These are phyloP conservation scores for Lycaon pictus DNA, from an alignment of 2,113 vertebrate species.

Conservation along the genomic window DNA sequence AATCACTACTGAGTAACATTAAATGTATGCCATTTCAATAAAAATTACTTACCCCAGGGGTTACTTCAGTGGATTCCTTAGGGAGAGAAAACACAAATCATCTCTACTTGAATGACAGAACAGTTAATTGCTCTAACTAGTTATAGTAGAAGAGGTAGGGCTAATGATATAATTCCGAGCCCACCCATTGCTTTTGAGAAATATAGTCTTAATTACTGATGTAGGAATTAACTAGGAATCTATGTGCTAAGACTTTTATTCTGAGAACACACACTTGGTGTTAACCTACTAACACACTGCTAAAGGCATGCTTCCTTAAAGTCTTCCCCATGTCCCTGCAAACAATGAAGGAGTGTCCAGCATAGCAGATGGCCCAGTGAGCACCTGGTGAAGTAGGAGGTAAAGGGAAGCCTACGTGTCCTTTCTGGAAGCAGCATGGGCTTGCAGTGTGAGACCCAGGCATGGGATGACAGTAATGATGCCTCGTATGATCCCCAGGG, in stretches of 20 bases:
- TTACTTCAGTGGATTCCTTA: background rate
- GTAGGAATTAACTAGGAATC: background rate
- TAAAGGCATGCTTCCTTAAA: background rate
- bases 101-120: background rate
- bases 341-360: background rate
- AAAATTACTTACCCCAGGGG: background rate
- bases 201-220: background rate
- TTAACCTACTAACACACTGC: background rate
- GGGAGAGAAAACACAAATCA: background rate
- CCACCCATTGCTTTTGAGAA: background rate
- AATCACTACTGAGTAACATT: background rate
- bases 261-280: background rate
- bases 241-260: background rate
- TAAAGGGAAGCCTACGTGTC: background rate
- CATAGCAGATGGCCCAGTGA: background rate
- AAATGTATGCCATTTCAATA: background rate
- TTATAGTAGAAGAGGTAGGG: background rate
- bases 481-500: background rate
- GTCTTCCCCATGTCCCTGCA: background rate
- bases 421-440: background rate
- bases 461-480: background rate
- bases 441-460: background rate
- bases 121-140: background rate
- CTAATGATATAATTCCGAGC: background rate
- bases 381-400: background rate